Evolutionary conservation across 2,113 vertebrate genomes (phyloP).

Genomic region (Clarias magur): DNA sequence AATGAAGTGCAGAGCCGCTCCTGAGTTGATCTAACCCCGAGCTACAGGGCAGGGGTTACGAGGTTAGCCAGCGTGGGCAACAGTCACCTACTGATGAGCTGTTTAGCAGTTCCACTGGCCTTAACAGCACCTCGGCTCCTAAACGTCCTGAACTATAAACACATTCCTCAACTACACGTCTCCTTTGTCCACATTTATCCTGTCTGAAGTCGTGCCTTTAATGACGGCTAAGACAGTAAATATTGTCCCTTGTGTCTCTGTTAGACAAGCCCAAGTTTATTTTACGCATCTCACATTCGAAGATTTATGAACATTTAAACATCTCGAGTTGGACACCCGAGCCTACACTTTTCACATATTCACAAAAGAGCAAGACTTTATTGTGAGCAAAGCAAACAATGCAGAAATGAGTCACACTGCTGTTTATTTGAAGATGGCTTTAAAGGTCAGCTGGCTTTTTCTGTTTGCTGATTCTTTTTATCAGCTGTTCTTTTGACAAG

Average conservation of each 20-base stretch:
- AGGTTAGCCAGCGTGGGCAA: constrained; percentile 46
- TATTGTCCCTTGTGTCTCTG: constrained; percentile 59
- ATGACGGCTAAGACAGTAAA: constrained; percentile 59
- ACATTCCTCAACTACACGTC: constrained; percentile 58
- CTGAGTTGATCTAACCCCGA: constrained; percentile 48
- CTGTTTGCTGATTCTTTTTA: constrained; percentile 66
- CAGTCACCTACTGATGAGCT: constrained; percentile 54
- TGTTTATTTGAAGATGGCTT: constrained; percentile 64
- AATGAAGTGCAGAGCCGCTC: constrained; percentile 42
- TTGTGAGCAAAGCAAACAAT: neutral
- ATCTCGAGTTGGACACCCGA: constrained; percentile 28
- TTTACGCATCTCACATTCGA: constrained; percentile 18
- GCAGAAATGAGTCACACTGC: neutral
- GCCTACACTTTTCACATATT: constrained; percentile 50
- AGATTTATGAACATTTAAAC: constrained; percentile 65
- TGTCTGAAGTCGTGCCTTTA: constrained; percentile 43
- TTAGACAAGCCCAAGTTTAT: constrained; percentile 45
- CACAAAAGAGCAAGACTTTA: neutral
- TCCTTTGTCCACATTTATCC: constrained; percentile 19
- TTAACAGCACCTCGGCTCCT: constrained; percentile 45
- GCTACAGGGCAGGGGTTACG: constrained; percentile 44
- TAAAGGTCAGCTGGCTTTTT: constrained; percentile 57
- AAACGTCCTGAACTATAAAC: constrained; percentile 48
- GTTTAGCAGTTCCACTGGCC: constrained; percentile 26
- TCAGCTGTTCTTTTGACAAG: constrained; percentile 61